Evolutionary conservation across 2,888 invertebrate species (phyloP), one percentile per base, ranked within the genome.

Genomic region (Herminia tarsipennalis): DNA sequence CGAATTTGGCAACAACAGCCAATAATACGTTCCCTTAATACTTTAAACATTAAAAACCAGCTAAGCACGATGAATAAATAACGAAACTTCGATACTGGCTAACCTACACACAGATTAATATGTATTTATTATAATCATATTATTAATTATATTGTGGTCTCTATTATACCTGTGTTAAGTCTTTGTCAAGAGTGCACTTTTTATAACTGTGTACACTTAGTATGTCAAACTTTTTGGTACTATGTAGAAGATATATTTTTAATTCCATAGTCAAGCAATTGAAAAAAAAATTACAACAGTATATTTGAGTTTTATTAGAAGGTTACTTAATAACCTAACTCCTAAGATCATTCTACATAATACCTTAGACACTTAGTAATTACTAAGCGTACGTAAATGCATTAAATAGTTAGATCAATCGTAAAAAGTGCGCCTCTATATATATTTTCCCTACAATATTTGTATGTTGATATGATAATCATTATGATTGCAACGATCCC

Each of bases 11-110:
- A 84, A 86, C 47, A 37, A 39, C 46, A 43, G 52, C 48, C 47
- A 45, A 48, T 41, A 59, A 51, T 52, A 60, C 65, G 54, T 40
- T 20, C 37, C 50, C 48, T 55, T 55, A 51, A 57, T 65, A 65
- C 65, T 43, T 39, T 69, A 65, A 69, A 71, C 65, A 71, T 67
- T 68, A 70, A 70, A 65, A 33, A 37, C 72, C 76, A 82, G 86
- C 83, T 71, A 88, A 88, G 88, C 88, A 81, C 75, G 73, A 79
- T 77, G 74, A 83, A 64, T 70, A 73, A 70, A 66, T 72, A 69
- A 70, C 55, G 60, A 58, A 66, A 56, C 50, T 58, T 54, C 45
- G 66, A 64, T 56, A 66, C 77, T 75, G 78, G 71, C 73, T 81
- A 84, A 74, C 75, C 83, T 86, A 84, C 75, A 82, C 81, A 83